phyloP scores from a whole-genome alignment of 2,797 vertebrate genomes.

The Tachyglossus aculeatus region DNA sequence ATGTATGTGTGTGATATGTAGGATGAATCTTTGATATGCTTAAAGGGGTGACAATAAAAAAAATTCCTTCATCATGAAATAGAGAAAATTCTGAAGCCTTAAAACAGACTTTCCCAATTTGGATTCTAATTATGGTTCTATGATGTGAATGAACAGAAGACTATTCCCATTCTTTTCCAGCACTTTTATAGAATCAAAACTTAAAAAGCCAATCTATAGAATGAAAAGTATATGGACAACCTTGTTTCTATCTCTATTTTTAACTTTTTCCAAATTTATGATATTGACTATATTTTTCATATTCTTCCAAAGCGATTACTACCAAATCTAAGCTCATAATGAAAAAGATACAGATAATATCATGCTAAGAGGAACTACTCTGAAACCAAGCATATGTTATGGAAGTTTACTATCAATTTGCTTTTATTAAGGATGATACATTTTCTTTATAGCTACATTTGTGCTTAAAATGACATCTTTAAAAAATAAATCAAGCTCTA shows the following conservation, averaged over 20 bases:
- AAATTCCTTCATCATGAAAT: too few relatives aligned
- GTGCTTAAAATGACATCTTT: background rate
- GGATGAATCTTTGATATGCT: background rate
- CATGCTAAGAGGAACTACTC: background rate
- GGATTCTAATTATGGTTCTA: background rate
- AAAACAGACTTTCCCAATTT: background rate
- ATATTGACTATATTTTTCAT: background rate
- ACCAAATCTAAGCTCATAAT: background rate
- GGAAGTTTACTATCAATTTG: background rate
- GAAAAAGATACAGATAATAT: background rate
- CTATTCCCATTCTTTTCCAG: background rate
- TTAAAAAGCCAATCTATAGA: too few relatives aligned
- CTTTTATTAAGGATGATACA: background rate
- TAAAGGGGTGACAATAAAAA: background rate
- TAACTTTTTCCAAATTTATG: background rate
- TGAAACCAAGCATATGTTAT: background rate
- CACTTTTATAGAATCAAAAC: background rate
- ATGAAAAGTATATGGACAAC: accelerated
- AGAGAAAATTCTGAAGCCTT: background rate
- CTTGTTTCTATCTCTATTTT: background rate
- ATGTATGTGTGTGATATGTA: too few relatives aligned
- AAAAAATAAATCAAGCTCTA: background rate
- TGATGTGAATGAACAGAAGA: background rate
- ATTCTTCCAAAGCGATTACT: background rate
- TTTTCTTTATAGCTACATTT: background rate